Evolutionary conservation across 2,888 invertebrate species (phyloP).

Genomic region (Tetrapedia diversipes): DNA sequence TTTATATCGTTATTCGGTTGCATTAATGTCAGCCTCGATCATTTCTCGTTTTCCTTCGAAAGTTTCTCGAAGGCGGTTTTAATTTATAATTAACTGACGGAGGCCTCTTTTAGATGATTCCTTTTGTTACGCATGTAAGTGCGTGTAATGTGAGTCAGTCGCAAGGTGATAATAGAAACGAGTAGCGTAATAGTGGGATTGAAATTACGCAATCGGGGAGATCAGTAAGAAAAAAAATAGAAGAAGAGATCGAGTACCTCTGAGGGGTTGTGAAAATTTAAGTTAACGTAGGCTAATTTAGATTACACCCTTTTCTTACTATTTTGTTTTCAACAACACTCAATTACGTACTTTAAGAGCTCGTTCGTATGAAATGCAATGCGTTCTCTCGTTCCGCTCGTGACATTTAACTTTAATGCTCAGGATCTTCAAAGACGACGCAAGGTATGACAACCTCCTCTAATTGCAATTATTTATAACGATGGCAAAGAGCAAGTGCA

Average conservation of each 20-base stretch:
- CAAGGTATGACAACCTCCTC: neutral
- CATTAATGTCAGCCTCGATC: neutral
- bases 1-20: neutral
- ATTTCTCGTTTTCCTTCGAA: neutral
- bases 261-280: neutral
- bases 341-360: too few relatives aligned
- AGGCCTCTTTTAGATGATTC: too few relatives aligned
- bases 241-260: neutral
- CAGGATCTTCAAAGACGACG: neutral
- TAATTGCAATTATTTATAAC: conserved; percentile 43
- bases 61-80: neutral
- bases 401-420: conserved; percentile 18
- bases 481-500: conserved; percentile 22
- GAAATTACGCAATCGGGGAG: neutral
- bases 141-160: too few relatives aligned
- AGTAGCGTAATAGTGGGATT: too few relatives aligned
- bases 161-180: too few relatives aligned
- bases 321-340: too few relatives aligned
- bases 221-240: neutral
- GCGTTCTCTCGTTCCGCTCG: neutral
- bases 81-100: neutral
- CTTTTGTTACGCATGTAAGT: neutral
- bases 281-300: too few relatives aligned
- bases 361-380: too few relatives aligned
- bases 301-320: too few relatives aligned